phyloP scores from a whole-genome alignment of 2,888 invertebrate genomes.

The Odontomyia ornata region DNA sequence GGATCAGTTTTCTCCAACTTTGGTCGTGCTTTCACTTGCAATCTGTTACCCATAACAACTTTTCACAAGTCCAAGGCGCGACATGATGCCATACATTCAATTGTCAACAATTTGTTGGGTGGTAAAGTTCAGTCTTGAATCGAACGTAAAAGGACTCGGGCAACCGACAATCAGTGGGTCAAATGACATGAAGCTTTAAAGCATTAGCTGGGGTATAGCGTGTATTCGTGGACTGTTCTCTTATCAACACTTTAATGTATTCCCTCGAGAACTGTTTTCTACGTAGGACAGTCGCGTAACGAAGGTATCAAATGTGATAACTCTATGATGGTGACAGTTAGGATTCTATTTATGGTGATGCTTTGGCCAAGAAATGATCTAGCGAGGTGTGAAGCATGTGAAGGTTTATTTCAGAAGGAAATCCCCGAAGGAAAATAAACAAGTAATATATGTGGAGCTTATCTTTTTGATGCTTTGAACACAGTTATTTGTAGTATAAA shows the following conservation, averaged over 20 bases:
- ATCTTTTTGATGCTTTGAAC: too few relatives aligned
- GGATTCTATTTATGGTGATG: conserved; percentile 2
- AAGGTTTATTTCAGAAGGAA: too few relatives aligned
- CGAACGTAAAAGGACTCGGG: background rate
- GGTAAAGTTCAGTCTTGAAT: background rate
- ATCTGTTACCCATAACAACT: background rate
- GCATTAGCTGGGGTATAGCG: conserved; percentile 6
- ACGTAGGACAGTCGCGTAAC: background rate
- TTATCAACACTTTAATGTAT: conserved; percentile 32
- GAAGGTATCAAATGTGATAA: background rate
- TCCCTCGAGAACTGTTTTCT: background rate
- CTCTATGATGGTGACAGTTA: background rate
- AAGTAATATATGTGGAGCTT: too few relatives aligned
- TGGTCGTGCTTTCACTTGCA: background rate
- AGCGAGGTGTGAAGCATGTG: background rate
- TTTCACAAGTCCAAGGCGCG: background rate
- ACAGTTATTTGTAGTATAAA: too few relatives aligned
- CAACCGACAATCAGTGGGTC: background rate
- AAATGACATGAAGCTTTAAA: conserved; percentile 20
- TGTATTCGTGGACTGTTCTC: background rate
- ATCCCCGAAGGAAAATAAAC: too few relatives aligned
- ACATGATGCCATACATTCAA: conserved; percentile 11
- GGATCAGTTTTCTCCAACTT: background rate
- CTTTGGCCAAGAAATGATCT: background rate
- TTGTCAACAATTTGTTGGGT: conserved; percentile 4